Conservation (phyloP, 2,888 invertebrate genomes). For the Amphipoea oculea region DNA sequence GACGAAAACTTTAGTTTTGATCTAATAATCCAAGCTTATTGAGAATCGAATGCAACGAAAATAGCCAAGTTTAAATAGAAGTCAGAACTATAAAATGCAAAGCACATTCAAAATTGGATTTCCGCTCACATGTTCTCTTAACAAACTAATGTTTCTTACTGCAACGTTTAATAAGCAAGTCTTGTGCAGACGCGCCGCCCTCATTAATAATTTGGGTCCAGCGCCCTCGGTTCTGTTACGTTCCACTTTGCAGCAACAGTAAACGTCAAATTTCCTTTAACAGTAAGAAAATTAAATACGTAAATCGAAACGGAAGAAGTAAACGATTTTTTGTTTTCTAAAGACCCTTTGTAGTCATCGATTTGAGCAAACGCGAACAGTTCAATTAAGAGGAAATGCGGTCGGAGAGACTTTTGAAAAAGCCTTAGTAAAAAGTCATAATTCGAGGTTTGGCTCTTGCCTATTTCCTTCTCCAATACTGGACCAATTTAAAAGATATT, state of each 20-base stretch:
- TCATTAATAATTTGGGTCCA: slow-evolving; percentile 71
- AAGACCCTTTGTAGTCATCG: slow-evolving; percentile 5
- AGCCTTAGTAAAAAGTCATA: no score
- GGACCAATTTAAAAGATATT: no score
- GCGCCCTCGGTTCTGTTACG: slow-evolving; percentile 59
- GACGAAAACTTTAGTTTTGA: background rate
- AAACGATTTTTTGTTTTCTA: slow-evolving; percentile 22
- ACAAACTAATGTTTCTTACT: slow-evolving; percentile 62
- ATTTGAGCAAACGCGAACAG: slow-evolving; percentile 10
- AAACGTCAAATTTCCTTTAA: slow-evolving; percentile 54
- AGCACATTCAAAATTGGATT: slow-evolving; percentile 43
- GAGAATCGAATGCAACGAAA: slow-evolving; percentile 5
- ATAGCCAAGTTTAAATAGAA: slow-evolving; percentile 4
- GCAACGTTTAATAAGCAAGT: slow-evolving; percentile 63
- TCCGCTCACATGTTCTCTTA: slow-evolving; percentile 43
- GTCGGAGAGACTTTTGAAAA: no score
- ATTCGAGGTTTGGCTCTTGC: no score
- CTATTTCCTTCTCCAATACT: no score
- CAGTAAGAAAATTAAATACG: slow-evolving; percentile 54
- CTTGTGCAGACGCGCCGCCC: slow-evolving; percentile 56
- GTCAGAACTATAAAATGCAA: slow-evolving; percentile 30
- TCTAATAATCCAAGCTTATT: background rate
- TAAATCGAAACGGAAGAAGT: slow-evolving; percentile 46
- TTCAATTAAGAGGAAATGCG: background rate
- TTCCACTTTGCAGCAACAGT: slow-evolving; percentile 54